phyloP scores from a whole-genome alignment of 2,888 invertebrate genomes.

The Drosophila melanosoma region DNA sequence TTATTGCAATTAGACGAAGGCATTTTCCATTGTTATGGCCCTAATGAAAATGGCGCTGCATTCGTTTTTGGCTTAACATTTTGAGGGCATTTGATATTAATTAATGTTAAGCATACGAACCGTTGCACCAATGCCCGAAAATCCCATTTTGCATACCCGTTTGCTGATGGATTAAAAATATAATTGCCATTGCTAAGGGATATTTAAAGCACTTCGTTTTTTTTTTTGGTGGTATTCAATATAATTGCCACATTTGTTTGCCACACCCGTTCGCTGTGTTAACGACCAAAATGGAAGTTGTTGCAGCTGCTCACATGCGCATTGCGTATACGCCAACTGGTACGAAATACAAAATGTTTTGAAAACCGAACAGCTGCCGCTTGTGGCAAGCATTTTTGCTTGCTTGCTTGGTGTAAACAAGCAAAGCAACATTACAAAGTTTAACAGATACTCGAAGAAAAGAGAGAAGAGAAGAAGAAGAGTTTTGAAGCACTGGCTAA shows the following conservation, averaged over 20 bases:
- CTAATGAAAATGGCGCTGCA: constrained; percentile 71
- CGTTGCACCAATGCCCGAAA: constrained; percentile 26
- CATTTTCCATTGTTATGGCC: constrained; percentile 69
- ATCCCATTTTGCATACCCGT: constrained; percentile 55
- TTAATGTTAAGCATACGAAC: constrained; percentile 70
- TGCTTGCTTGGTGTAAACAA: constrained; percentile 5
- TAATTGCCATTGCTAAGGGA: constrained; percentile 44
- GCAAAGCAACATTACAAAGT: constrained; percentile 15
- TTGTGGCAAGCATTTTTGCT: constrained; percentile 18
- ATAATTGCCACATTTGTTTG: constrained; percentile 30
- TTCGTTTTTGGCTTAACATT: constrained; percentile 57
- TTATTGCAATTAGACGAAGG: constrained; percentile 69
- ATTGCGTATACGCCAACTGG: constrained; percentile 33
- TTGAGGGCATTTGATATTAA: constrained; percentile 69
- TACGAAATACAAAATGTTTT: constrained; percentile 6
- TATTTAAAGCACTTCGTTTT: constrained; percentile 17
- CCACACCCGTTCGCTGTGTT: constrained; percentile 6
- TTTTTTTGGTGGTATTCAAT: constrained; percentile 3
- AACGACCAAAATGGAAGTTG: constrained; percentile 9
- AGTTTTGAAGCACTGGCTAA: constrained; percentile 25
- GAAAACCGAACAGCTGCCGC: constrained; percentile 7
- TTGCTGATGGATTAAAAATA: constrained; percentile 72
- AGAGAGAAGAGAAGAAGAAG: not conserved
- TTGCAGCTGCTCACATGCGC: constrained; percentile 28
- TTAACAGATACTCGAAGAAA: constrained; percentile 11